Evolutionary conservation across 2,888 invertebrate genomes (phyloP).

Genomic region (Noctua janthe): DNA sequence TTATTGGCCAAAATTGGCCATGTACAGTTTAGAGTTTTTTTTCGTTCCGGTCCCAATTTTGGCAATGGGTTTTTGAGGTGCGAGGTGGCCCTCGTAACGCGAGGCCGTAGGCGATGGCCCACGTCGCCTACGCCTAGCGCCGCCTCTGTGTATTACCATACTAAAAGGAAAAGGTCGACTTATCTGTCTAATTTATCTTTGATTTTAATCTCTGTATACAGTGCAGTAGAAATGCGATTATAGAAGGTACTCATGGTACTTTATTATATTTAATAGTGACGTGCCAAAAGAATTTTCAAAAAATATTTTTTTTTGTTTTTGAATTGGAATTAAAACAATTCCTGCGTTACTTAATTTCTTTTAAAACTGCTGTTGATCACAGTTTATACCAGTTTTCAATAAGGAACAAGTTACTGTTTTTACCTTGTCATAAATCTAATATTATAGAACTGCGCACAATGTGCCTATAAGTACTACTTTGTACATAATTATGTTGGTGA

Average conservation of each 20-base stretch:
- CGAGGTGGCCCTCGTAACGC: too few species aligned
- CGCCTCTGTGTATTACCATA: neutral
- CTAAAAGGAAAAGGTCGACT: neutral
- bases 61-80: too few species aligned
- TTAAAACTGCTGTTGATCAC: neutral
- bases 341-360: neutral
- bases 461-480: conserved; percentile 8
- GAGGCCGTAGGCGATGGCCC: too few species aligned
- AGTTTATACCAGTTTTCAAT: neutral
- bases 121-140: too few species aligned
- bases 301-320: neutral
- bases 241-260: neutral
- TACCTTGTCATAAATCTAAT: conserved; percentile 12
- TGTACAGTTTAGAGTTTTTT: too few species aligned
- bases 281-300: neutral
- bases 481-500: conserved; percentile 27
- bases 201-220: neutral
- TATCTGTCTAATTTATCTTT: conserved; percentile 14
- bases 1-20: too few species aligned
- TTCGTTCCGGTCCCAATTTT: too few species aligned
- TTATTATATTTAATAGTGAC: neutral
- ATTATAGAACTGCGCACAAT: conserved; percentile 28
- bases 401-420: conserved; percentile 1
- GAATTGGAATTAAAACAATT: neutral
- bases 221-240: neutral